Evolutionary conservation across 2,888 invertebrate species (phyloP).

Genomic region (Patella pellucida): DNA sequence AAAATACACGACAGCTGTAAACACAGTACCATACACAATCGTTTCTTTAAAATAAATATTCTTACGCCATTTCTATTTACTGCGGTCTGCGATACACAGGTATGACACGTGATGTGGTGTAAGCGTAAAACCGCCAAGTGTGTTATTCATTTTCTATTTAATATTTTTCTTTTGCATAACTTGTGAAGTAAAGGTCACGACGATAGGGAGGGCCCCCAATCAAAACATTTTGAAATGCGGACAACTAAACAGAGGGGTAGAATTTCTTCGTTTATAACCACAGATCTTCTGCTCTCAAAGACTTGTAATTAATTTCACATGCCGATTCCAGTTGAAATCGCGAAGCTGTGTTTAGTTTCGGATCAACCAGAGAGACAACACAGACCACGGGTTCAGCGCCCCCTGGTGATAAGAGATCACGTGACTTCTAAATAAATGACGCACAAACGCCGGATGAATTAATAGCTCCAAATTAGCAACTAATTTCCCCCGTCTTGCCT

Average conservation of each 20-base stretch:
- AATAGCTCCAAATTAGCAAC: background rate
- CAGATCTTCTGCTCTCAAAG: background rate
- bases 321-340: background rate
- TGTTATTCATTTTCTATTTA: background rate
- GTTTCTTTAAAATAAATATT: too few species aligned
- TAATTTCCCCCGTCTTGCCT: background rate
- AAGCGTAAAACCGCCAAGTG: background rate
- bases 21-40: too few species aligned
- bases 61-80: too few species aligned
- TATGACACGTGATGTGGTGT: background rate
- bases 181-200: background rate
- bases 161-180: constrained; percentile 9
- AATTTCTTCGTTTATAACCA: background rate
- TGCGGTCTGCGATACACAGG: too few species aligned
- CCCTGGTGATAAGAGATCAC: constrained; percentile 3
- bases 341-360: constrained; percentile 1
- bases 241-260: background rate
- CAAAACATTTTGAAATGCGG: constrained; percentile 1
- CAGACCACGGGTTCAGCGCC: constrained; percentile 9
- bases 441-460: background rate
- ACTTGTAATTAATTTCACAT: background rate
- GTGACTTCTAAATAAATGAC: constrained; percentile 1
- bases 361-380: constrained; percentile 1
- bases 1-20: too few species aligned
- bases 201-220: background rate